Evolutionary conservation across 2,888 invertebrate species (phyloP), one percentile per base, ranked within the genome.

Genomic region (Dicranocentrus wangi): DNA sequence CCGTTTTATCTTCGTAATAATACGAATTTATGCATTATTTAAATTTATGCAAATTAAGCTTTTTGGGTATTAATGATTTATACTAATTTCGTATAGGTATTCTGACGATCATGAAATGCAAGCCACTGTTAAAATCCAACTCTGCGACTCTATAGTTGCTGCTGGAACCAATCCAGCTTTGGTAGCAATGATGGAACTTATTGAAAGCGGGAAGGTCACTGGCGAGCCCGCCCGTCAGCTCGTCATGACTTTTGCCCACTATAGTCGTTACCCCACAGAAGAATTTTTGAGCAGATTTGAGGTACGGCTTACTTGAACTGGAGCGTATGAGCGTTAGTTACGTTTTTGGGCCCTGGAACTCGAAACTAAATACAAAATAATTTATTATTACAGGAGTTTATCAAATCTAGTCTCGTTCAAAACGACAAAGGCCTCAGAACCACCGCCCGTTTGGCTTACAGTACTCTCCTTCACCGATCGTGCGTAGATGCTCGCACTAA

Each of bases 81-180:
- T n/a, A n/a, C n/a, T n/a, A n/a, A n/a, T n/a, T n/a, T n/a, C n/a
- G n/a, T n/a, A n/a, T n/a, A 65, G 70, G 27, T 58, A 61, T 47
- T 21, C 63, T 15, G 77, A 83, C 63, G 53, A 63, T 23, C 68
- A 61, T 28, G 63, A 73, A 65, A 71, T 61, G 23, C 82, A 61
- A 65, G 60, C 15, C 8, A 70, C 42, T 47, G 66, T 17, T 58
- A 51, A 71, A 7, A 66, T 83, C 21, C 83, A 82, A 60, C 71
- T 87, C 42, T 51, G 81, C 27, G 86, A 87, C 63, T 65, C 60
- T 25, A 76, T 86, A 61, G 61, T 82, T 39, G 81, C 84, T 55
- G 71, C 87, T 68, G 90, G 90, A 5, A 89, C 89, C 17, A 87
- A 87, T 70, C 87, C 88, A 23, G 85, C 89, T 0, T 83, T 88